Evolutionary conservation across 2,797 vertebrate species (phyloP).

Genomic region (Columba guinea): DNA sequence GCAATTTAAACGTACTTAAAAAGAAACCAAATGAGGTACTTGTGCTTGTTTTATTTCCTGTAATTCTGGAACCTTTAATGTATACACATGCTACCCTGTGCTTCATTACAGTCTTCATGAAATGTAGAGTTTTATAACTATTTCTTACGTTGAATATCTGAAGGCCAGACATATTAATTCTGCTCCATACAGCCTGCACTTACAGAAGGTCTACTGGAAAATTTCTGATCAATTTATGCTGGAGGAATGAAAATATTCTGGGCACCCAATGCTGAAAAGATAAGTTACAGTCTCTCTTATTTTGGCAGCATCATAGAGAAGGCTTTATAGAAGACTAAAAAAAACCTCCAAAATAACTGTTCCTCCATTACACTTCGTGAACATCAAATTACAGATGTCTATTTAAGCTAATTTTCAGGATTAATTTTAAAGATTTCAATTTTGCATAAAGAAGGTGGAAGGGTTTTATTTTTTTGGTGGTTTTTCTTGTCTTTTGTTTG

Average conservation of each 20-base stretch:
- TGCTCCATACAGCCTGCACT: not conserved
- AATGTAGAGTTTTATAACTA: not conserved
- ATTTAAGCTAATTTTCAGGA: not conserved
- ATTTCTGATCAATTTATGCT: not conserved
- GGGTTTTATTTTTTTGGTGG: not conserved
- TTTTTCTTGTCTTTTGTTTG: not conserved
- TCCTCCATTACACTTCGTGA: not conserved
- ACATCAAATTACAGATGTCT: not conserved
- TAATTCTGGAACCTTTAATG: not conserved
- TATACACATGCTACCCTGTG: not conserved
- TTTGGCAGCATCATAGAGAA: not conserved
- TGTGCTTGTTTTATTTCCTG: slow-evolving; percentile 1
- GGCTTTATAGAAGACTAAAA: not conserved
- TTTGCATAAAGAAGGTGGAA: not conserved
- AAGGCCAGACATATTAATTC: not conserved
- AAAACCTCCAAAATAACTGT: not conserved
- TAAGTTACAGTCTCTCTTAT: not conserved
- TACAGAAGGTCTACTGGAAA: slow-evolving; percentile 6
- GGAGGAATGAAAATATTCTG: slow-evolving; percentile 1
- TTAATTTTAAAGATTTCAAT: not conserved
- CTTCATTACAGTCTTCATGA: not conserved
- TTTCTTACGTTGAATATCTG: not conserved
- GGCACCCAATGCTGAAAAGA: not conserved
- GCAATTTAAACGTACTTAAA: not conserved
- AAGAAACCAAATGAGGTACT: not conserved